phyloP scores from a whole-genome alignment of 2,113 vertebrate species.

The Etia nguti region DNA sequence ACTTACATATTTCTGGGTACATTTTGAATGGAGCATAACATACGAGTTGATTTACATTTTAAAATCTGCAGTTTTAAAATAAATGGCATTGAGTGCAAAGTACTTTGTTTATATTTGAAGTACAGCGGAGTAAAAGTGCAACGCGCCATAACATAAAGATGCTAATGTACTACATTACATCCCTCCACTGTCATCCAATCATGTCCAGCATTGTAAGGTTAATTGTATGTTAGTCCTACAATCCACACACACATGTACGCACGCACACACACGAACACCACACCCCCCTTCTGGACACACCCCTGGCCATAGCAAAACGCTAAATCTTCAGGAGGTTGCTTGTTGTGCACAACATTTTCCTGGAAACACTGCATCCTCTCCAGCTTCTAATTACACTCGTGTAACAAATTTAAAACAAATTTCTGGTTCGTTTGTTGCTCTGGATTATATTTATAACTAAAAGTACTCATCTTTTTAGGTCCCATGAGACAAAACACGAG shows the following conservation, averaged over 20 bases:
- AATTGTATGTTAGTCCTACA: background rate
- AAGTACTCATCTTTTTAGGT: background rate
- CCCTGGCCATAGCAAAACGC: accelerated
- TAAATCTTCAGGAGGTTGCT: background rate
- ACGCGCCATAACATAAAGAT: accelerated
- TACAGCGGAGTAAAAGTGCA: background rate
- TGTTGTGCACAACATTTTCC: background rate
- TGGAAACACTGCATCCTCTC: background rate
- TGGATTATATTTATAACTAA: background rate
- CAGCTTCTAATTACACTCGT: background rate
- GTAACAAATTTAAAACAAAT: background rate
- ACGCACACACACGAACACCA: background rate
- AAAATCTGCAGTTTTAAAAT: background rate
- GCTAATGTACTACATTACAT: background rate
- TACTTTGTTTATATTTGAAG: background rate
- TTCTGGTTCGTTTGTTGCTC: background rate
- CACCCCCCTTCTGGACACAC: background rate
- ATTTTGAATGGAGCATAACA: background rate
- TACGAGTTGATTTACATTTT: background rate
- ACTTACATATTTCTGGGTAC: background rate
- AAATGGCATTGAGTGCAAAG: background rate
- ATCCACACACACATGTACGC: accelerated
- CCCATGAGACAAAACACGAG: background rate
- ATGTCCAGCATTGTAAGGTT: background rate
- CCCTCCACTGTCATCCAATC: background rate